A percentile compares a stretch with the other conserved stretches of the same genome.
phyloP scores from a whole-genome alignment of 2,888 invertebrate genomes.

The Drosophila demipolita region DNA sequence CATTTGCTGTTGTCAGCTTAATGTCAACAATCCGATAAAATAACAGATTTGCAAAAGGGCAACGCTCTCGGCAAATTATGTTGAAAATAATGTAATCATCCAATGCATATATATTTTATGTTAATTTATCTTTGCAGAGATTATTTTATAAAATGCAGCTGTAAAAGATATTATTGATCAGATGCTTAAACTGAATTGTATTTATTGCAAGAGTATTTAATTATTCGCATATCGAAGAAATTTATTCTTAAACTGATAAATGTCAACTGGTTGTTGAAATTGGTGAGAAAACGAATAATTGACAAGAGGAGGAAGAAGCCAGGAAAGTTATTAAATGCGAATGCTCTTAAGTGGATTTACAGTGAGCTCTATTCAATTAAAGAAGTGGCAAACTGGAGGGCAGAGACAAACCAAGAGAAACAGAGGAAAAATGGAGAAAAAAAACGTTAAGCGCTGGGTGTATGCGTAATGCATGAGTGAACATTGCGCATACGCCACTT shows the following conservation, averaged over 20 bases:
- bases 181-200: neutral
- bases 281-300: slow-evolving; percentile 38
- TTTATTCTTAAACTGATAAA: neutral
- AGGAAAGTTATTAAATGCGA: slow-evolving; percentile 37
- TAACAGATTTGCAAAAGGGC: slow-evolving; percentile 13
- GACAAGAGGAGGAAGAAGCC: slow-evolving; percentile 17
- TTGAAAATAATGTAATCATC: slow-evolving; percentile 50
- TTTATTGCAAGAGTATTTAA: neutral
- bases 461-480: slow-evolving; percentile 60
- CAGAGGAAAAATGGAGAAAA: neutral
- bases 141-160: neutral
- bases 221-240: neutral
- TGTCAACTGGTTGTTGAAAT: slow-evolving; percentile 33
- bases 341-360: slow-evolving; percentile 51
- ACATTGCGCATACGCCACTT: slow-evolving; percentile 57
- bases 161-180: neutral
- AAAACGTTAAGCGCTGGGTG: slow-evolving; percentile 39
- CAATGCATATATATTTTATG: slow-evolving; percentile 19
- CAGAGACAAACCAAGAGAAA: neutral
- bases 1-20: slow-evolving; percentile 56
- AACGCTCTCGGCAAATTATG: slow-evolving; percentile 9
- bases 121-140: neutral
- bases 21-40: slow-evolving; percentile 20
- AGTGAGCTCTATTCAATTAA: slow-evolving; percentile 46
- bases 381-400: slow-evolving; percentile 1